phyloP scores from a whole-genome alignment of 2,888 invertebrate species.

The Macroteleia sp. region DNA sequence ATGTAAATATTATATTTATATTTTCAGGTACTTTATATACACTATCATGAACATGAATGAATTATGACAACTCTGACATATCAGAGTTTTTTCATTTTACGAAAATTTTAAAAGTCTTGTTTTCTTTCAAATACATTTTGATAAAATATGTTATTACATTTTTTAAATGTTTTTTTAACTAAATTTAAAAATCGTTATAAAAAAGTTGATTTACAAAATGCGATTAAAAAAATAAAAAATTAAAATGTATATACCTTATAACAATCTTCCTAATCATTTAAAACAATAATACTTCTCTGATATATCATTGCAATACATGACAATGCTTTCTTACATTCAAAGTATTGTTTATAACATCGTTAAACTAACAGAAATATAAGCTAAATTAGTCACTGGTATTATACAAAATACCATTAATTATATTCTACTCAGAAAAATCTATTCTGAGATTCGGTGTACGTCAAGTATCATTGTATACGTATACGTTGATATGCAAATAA shows the following conservation, averaged over 20 bases:
- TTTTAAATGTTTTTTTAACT: background rate
- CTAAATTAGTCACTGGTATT: conserved; percentile 50
- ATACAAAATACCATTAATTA: conserved; percentile 29
- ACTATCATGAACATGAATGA: conserved; percentile 76
- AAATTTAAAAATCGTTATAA: no score
- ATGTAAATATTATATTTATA: conserved; percentile 70
- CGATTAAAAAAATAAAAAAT: no score
- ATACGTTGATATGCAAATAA: conserved; percentile 26
- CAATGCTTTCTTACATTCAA: conserved; percentile 55
- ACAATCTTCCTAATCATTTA: background rate
- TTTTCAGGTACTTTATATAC: conserved; percentile 84
- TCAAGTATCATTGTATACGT: conserved; percentile 22
- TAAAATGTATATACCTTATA: background rate
- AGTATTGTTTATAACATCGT: conserved; percentile 39
- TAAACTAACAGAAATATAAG: conserved; percentile 39
- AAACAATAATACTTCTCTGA: conserved; percentile 15
- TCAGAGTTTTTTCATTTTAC: conserved; percentile 8
- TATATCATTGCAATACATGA: conserved; percentile 42
- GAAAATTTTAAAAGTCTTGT: background rate
- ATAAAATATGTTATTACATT: background rate
- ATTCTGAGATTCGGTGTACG: conserved; percentile 51
- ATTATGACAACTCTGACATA: conserved; percentile 72
- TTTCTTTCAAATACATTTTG: no score
- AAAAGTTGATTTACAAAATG: no score
- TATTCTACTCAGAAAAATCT: conserved; percentile 27